These are phyloP conservation scores for Ammodytes marinus DNA, from an alignment of 2,113 vertebrate genomes.

Conservation along the genomic window DNA sequence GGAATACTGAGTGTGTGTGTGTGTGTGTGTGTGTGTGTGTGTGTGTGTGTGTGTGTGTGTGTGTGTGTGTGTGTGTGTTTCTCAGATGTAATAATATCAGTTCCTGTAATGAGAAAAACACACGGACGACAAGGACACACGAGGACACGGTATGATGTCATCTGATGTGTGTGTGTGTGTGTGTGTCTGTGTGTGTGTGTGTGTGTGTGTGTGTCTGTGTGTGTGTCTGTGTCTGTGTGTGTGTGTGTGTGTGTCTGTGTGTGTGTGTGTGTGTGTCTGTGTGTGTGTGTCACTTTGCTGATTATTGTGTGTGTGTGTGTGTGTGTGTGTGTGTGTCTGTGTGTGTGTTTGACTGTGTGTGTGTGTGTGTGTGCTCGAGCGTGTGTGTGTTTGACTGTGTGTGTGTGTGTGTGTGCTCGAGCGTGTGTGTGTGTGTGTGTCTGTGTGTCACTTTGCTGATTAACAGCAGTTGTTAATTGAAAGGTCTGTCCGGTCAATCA, in stretches of 20 bases:
- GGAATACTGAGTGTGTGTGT: not conserved
- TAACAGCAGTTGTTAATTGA: conserved; percentile 19
- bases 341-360: too few relatives aligned
- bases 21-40: conserved; percentile 30
- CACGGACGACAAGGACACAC: conserved; percentile 47
- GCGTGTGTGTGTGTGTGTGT: conserved; percentile 8
- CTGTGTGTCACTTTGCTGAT: conserved; percentile 20
- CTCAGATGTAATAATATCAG: conserved; percentile 47
- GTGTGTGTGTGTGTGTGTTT: conserved; percentile 24
- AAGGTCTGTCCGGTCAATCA: conserved; percentile 29
- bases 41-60: conserved; percentile 25
- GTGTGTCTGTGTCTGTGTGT: conserved; percentile 4
- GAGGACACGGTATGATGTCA: conserved; percentile 65
- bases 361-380: conserved; percentile 1
- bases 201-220: conserved; percentile 13
- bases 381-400: conserved; percentile 1
- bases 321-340: conserved; percentile 7
- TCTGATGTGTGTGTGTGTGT: conserved; percentile 6
- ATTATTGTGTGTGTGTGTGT: too few relatives aligned
- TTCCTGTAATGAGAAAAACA: conserved; percentile 49
- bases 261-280: conserved; percentile 2
- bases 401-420: conserved; percentile 15
- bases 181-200: not conserved
- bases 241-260: conserved; percentile 3
- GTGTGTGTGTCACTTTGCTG: conserved; percentile 17